Evolutionary conservation across 2,113 vertebrate genomes (phyloP).

Genomic region (Lepus timidus): DNA sequence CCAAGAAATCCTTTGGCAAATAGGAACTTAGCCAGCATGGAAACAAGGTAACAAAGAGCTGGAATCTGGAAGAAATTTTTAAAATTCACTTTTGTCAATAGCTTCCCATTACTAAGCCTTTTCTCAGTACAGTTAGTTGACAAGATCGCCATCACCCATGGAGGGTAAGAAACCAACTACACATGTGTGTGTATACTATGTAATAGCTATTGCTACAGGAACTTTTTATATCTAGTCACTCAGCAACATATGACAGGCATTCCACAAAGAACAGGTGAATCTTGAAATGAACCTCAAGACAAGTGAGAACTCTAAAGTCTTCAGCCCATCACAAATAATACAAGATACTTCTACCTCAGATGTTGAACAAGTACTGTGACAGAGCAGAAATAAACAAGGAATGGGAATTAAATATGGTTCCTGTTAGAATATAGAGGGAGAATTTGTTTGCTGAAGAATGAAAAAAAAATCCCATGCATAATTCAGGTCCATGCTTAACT

Average conservation of each 20-base stretch:
- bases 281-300: not conserved
- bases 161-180: not conserved
- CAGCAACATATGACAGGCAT: not conserved
- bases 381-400: not conserved
- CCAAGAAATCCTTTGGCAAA: not conserved
- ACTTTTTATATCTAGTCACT: not conserved
- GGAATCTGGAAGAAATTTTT: not conserved
- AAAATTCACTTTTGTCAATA: not conserved
- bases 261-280: not conserved
- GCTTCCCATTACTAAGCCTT: not conserved
- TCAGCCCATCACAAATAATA: not conserved
- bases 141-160: not conserved
- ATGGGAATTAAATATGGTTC: too few species aligned
- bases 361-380: not conserved
- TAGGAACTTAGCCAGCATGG: not conserved
- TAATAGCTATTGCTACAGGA: not conserved
- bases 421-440: too few species aligned
- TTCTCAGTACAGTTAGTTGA: not conserved
- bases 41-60: not conserved
- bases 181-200: rapidly evolving
- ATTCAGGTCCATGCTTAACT: not conserved
- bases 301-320: not conserved
- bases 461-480: not conserved
- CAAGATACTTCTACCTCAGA: not conserved
- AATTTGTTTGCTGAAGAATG: rapidly evolving